Evolutionary conservation across 2,797 vertebrate genomes (phyloP), one percentile per base, ranked within the genome.

Genomic region (Galago senegalensis): DNA sequence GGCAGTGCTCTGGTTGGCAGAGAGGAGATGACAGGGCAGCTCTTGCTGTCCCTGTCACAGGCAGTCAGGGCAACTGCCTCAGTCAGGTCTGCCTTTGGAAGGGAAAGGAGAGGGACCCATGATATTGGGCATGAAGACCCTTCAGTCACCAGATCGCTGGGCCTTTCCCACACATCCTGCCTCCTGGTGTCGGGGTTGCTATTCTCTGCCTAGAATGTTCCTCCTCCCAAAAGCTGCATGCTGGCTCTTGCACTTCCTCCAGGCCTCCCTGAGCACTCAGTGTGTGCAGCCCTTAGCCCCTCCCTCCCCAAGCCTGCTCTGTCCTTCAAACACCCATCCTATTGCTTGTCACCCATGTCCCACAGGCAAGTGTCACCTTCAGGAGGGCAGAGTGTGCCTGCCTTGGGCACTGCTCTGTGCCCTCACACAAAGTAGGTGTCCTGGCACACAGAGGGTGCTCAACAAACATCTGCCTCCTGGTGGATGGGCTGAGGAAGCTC

Each of bases 331-430:
- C 60, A 18, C 43, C 58, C 87, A 49, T 25, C 27, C 3, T 4
- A 0, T n/a, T 37, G 21, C 53, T 25, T 34, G n/a, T 84, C 29
- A 2, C 18, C 37, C 1, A 0, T 11, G 43, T 25, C 49, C 11
- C 5, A 49, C 6, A 3, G 1, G 0, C 23, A 14, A 58, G 61
- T 0, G 10, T 56, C 56, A 2, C 31, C 43, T 10, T 49, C 5
- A 0, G 16, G 60, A 65, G 56, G 70, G 12, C 43, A 4, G 40
- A 37, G 53, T 2, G 3, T 5, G 23, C 23, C 76, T 31, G 23
- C 10, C 46, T 18, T 1, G 49, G 43, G 40, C 18, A 6, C 69
- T 12, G 20, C 73, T 27, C 46, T 53, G 29, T 9, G 29, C 18
- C 67, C 34, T n/a, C 0, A 1, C 37, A 25, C 31, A 7, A 27